A percentile compares a stretch with the other conserved stretches of the same genome.
phyloP scores from a whole-genome alignment of 1,140 invertebrate genomes.

The Phymorhynchus buccinoides region DNA sequence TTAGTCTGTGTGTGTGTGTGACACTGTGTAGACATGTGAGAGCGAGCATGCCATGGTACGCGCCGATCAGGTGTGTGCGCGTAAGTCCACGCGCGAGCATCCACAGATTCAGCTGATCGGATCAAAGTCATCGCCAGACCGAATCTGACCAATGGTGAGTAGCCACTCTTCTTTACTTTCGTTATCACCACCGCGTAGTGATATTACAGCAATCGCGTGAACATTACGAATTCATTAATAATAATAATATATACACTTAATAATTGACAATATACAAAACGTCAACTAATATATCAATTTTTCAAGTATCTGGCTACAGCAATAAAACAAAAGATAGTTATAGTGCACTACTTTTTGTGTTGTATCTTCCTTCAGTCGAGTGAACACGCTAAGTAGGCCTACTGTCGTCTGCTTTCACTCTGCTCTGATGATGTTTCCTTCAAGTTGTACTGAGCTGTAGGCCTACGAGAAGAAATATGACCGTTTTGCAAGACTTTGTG shows the following conservation, averaged over 20 bases:
- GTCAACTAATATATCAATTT: background rate
- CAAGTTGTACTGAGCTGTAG: too few relatives aligned
- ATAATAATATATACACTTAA: background rate
- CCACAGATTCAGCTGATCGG: background rate
- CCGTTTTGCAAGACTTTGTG: background rate
- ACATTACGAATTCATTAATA: background rate
- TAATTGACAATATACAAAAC: background rate
- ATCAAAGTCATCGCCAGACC: background rate
- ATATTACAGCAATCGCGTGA: background rate
- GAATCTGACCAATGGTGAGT: background rate
- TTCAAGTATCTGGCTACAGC: background rate
- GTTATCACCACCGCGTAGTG: background rate
- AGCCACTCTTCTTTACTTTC: background rate
- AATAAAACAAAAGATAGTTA: background rate
- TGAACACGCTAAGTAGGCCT: background rate
- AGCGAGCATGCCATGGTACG: too few relatives aligned
- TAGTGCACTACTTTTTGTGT: background rate
- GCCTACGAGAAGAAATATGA: slow-evolving; percentile 9
- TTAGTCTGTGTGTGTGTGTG: too few relatives aligned
- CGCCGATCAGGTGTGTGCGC: too few relatives aligned
- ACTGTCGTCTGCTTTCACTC: background rate
- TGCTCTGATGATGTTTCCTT: slow-evolving; percentile 10
- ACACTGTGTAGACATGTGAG: too few relatives aligned
- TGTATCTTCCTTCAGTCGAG: background rate
- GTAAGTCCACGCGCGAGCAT: too few relatives aligned